Evolutionary conservation across 1,140 invertebrate genomes (phyloP).

Genomic region (Stegodyphus mimosarum): DNA sequence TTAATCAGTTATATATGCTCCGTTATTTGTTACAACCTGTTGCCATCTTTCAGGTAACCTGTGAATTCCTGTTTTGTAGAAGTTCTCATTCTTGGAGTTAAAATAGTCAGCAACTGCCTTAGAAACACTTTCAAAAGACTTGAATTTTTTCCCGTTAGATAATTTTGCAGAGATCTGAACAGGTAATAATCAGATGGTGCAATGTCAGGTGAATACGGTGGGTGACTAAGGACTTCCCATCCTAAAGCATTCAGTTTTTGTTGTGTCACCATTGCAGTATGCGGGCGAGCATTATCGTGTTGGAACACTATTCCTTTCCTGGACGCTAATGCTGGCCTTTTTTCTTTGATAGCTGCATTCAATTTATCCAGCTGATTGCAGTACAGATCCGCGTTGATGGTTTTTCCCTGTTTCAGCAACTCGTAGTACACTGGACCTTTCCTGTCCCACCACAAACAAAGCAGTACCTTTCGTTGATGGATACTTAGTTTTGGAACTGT

Average conservation of each 20-base stretch:
- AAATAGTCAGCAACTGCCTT: conserved; percentile 10
- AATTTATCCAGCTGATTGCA: conserved; percentile 34
- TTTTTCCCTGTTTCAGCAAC: background rate
- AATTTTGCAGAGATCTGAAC: conserved; percentile 30
- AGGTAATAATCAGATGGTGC: conserved; percentile 65
- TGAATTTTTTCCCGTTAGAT: conserved; percentile 2
- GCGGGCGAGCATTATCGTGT: too few relatives aligned
- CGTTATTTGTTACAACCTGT: too few relatives aligned
- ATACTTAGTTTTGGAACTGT: background rate
- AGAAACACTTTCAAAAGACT: conserved; percentile 14
- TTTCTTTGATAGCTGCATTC: conserved; percentile 31
- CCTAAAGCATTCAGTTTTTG: too few relatives aligned
- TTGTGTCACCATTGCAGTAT: too few relatives aligned
- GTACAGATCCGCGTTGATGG: conserved; percentile 14
- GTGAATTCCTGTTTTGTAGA: conserved; percentile 10
- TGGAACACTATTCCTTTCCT: too few relatives aligned
- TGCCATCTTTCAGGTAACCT: conserved; percentile 5
- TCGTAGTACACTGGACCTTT: background rate
- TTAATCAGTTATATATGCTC: too few relatives aligned
- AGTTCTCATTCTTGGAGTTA: background rate
- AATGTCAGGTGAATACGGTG: conserved; percentile 66
- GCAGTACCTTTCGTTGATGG: background rate
- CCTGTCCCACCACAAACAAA: background rate
- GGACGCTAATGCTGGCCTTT: too few relatives aligned
- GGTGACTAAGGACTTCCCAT: too few relatives aligned